Conservation (phyloP, 2,797 vertebrate species). For the Myotis findleyi region DNA sequence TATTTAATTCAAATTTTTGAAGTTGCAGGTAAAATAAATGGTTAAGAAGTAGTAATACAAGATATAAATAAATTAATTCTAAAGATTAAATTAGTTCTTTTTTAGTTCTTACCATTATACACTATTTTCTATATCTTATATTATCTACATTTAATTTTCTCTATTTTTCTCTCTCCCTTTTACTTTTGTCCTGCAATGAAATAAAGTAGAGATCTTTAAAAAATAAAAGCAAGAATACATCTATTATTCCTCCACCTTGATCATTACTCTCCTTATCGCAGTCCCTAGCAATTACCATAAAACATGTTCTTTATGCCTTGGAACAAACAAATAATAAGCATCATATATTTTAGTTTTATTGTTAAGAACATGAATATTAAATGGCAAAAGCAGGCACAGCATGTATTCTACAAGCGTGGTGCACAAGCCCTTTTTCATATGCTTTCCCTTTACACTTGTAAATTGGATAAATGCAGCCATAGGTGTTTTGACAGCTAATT, state of each 20-base stretch:
- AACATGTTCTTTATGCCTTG: not conserved
- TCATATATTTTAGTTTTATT: slow-evolving; percentile 38
- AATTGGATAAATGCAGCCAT: slow-evolving; percentile 13
- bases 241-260: not conserved
- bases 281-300: not conserved
- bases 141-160: not conserved
- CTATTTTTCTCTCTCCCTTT: not conserved
- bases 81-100: slow-evolving; percentile 17
- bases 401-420: not conserved
- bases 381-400: not conserved
- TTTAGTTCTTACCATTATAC: not conserved
- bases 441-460: slow-evolving; percentile 3
- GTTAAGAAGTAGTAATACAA: slow-evolving; percentile 8
- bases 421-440: not conserved
- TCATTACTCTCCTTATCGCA: not conserved
- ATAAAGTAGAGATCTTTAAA: not conserved
- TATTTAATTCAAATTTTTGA: slow-evolving; percentile 32
- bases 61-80: slow-evolving; percentile 7
- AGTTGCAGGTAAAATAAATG: not conserved
- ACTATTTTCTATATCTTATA: not conserved
- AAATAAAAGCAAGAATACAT: not conserved
- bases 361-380: not conserved
- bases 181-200: not conserved
- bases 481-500: slow-evolving; percentile 57
- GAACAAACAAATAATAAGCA: not conserved